Evolutionary conservation across 1,140 invertebrate species (phyloP), one percentile per base, ranked within the genome.

Genomic region (Pristionchus pacificus): DNA sequence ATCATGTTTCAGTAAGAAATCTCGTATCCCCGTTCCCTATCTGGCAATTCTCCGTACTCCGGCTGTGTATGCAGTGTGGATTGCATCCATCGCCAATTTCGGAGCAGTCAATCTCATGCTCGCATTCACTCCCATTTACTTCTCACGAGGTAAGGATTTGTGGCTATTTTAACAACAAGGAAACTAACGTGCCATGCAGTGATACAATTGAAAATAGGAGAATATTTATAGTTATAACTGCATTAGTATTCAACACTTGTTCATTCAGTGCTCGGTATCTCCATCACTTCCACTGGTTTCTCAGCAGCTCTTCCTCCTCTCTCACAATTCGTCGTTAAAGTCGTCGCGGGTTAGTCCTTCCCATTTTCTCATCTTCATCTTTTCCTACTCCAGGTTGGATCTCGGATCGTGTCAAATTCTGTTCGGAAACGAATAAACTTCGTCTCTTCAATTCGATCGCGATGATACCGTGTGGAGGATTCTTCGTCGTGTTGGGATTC

Each of bases 31-130:
- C 30, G 80, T 81, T 63, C 80, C 80, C 38, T 81, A 80, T 33
- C 55, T 28, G 2, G 65, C 71, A 24, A 82, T 82, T 29, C 58
- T 81, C 1, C 66, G 25, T 13, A 83, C 80, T 14, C 71, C 68
- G 6, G 77, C 78, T 19, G 78, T 82, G 3, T 82, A 82, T 81
- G 80, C 80, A 24, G 74, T 82, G 27, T 82, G 80, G 80, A 65
- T 82, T 15, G 81, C 80, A 2, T 60, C 79, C 27, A 61, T 81
- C 28, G 79, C 80, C 38, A 80, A 80, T 59, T 80, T 78, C 65
- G 71, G 74, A 28, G 74, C 70, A 57, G 80, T 81, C 61, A 81
- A 81, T 63, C 72, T 82, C 74, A 78, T 81, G 74, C 84, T 81
- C 67, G 74, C 80, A 49, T 80, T 79, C 70, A 83, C 81, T 30